Evolutionary conservation across 2,888 invertebrate genomes (phyloP).

Genomic region (Dyspetes luteomarginatus): DNA sequence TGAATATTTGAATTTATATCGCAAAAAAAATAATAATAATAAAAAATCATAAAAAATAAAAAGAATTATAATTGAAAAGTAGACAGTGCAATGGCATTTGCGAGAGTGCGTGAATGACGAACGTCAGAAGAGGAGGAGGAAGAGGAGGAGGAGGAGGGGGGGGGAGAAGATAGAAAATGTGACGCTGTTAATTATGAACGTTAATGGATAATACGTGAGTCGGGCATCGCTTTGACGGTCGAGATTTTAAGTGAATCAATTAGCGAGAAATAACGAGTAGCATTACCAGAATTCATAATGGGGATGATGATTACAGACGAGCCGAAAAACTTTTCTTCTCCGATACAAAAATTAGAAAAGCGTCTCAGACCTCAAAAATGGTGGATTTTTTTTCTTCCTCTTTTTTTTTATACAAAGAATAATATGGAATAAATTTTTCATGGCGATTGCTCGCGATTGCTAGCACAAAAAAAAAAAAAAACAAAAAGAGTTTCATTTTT

Average conservation of each 20-base stretch:
- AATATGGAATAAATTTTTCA: too few relatives aligned
- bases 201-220: slow-evolving; percentile 15
- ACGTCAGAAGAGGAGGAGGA: background rate
- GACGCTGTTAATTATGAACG: slow-evolving; percentile 10
- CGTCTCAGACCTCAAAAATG: too few relatives aligned
- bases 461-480: too few relatives aligned
- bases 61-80: background rate
- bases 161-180: too few relatives aligned
- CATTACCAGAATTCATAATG: slow-evolving; percentile 51
- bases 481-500: too few relatives aligned
- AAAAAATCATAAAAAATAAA: too few relatives aligned
- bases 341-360: too few relatives aligned
- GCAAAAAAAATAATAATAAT: background rate
- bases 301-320: background rate
- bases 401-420: too few relatives aligned
- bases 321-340: background rate
- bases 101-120: slow-evolving; percentile 24
- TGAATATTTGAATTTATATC: too few relatives aligned
- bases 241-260: slow-evolving; percentile 46
- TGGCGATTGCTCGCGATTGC: too few relatives aligned
- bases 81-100: background rate
- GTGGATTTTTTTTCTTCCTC: too few relatives aligned
- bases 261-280: slow-evolving; percentile 42
- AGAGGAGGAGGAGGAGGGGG: too few relatives aligned
- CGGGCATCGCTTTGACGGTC: slow-evolving; percentile 17